phyloP scores from a whole-genome alignment of 2,888 invertebrate species.

The Glyphotaelius pellucidus region DNA sequence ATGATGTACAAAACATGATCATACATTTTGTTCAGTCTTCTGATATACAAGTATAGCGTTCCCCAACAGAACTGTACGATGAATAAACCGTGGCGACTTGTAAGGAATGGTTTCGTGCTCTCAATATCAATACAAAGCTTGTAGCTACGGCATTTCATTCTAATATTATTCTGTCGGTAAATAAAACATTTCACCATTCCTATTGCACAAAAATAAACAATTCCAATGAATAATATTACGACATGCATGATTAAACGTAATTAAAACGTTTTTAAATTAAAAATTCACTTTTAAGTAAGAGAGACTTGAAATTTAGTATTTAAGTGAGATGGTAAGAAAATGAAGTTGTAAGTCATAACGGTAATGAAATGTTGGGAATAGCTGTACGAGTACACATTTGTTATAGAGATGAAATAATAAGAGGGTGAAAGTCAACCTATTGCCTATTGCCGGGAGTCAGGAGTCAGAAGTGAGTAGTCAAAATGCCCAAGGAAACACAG shows the following conservation, averaged over 20 bases:
- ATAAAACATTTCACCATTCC: neutral
- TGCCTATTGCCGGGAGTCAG: conserved; percentile 9
- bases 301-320: neutral
- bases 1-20: conserved; percentile 68
- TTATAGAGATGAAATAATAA: conserved; percentile 37
- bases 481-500: neutral
- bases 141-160: neutral
- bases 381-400: conserved; percentile 34
- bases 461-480: neutral
- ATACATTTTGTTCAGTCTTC: conserved; percentile 68
- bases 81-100: too few relatives aligned
- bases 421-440: neutral
- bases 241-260: neutral
- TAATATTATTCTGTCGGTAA: neutral
- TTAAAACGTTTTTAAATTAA: neutral
- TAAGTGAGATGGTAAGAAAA: neutral
- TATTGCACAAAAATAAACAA: neutral
- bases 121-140: neutral
- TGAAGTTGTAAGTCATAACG: neutral
- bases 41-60: conserved; percentile 69
- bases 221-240: neutral
- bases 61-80: conserved; percentile 57
- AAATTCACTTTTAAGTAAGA: neutral
- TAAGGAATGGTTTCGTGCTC: neutral
- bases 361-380: conserved; percentile 9